These are phyloP conservation scores for Kryptopterus vitreolus DNA, from an alignment of 2,797 vertebrate species.

Conservation along the genomic window DNA sequence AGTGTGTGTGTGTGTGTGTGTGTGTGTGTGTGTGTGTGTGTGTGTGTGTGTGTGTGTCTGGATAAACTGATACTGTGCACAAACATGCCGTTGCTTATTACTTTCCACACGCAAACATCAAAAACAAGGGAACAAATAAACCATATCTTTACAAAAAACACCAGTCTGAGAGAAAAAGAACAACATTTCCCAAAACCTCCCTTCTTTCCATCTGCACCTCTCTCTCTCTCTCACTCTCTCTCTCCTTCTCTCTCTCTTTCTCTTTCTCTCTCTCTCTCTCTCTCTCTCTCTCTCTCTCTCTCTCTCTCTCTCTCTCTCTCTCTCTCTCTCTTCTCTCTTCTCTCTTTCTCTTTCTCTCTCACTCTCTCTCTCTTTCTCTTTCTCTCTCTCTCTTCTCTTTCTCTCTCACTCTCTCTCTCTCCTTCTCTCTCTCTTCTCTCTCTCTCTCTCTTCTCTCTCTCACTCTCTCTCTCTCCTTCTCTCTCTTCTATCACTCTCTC, in stretches of 20 bases:
- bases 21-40: constrained; percentile 21
- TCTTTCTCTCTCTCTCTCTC: not conserved
- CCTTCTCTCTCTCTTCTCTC: no score
- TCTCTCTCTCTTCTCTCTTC: not conserved
- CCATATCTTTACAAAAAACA: constrained; percentile 29
- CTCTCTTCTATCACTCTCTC: constrained; percentile 1
- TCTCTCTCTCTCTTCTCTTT: no score
- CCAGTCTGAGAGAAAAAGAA: constrained; percentile 21
- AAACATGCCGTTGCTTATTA: constrained; percentile 33
- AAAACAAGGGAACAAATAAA: constrained; percentile 47
- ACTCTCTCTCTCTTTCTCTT: no score
- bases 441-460: no score
- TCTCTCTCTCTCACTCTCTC: not conserved
- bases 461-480: no score
- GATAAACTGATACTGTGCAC: not conserved
- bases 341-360: not conserved
- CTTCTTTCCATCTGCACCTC: not conserved
- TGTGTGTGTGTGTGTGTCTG: constrained; percentile 6
- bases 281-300: not conserved
- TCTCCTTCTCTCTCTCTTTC: not conserved
- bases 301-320: not conserved
- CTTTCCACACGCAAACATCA: constrained; percentile 22
- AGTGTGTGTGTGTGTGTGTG: constrained; percentile 14
- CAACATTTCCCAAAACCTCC: constrained; percentile 35
- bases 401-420: no score